A percentile compares a stretch with the other conserved stretches of the same genome.
phyloP scores from a whole-genome alignment of 92 coral and sea anemone species.

The Porites rus region DNA sequence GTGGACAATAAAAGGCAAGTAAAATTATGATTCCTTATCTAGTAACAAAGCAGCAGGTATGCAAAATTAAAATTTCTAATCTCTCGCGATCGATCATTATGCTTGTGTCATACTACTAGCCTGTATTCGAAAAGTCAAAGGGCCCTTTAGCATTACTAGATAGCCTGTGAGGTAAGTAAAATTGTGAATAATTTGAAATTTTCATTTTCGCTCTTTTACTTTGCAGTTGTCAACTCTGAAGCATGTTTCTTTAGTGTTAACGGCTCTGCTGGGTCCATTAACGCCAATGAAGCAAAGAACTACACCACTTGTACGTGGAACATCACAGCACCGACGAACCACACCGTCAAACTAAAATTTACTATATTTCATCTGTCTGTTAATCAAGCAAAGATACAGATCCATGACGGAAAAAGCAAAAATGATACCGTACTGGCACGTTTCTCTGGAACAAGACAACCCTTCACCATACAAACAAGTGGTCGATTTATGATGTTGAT shows the following conservation, averaged over 20 bases:
- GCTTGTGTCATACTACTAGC: too few relatives aligned
- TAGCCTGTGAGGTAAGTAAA: too few relatives aligned
- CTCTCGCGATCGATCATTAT: too few relatives aligned
- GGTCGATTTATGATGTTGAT: not conserved
- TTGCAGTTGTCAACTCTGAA: not conserved
- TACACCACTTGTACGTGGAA: not conserved
- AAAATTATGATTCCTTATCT: too few relatives aligned
- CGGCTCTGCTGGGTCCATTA: not conserved
- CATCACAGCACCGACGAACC: not conserved
- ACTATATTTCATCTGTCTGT: not conserved
- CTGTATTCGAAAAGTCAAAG: too few relatives aligned
- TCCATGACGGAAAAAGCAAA: not conserved
- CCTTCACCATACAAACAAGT: not conserved
- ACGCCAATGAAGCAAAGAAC: not conserved
- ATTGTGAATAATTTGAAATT: too few relatives aligned
- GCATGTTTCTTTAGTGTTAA: not conserved
- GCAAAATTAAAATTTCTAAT: too few relatives aligned
- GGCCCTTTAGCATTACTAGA: too few relatives aligned
- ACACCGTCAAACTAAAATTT: not conserved
- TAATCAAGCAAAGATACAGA: not conserved
- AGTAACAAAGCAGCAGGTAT: too few relatives aligned
- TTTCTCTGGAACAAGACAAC: not conserved
- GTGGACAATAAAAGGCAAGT: too few relatives aligned
- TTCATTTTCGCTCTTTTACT: not conserved
- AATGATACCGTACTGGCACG: not conserved